Conservation (phyloP, 1,140 invertebrate species). For the Eriocheir sinensis region DNA sequence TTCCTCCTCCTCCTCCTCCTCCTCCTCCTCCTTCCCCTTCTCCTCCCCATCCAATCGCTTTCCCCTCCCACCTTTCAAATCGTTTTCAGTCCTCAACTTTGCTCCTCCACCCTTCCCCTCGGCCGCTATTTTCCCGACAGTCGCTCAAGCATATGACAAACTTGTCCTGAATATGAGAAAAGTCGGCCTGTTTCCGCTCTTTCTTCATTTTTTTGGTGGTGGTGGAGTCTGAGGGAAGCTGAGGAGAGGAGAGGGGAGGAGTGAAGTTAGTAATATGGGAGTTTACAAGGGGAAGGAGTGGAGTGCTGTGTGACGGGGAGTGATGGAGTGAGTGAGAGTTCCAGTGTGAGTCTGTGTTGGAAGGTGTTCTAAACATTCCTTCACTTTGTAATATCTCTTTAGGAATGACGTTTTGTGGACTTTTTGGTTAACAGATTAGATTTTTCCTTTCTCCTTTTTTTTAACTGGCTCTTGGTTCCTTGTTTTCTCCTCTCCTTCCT, state of each 20-base stretch:
- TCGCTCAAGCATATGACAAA: conserved; percentile 4
- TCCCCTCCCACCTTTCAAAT: background rate
- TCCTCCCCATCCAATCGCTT: background rate
- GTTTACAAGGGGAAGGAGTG: no score
- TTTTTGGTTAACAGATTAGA: no score
- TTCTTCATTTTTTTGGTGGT: background rate
- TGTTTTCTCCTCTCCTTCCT: no score
- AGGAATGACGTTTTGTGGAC: no score
- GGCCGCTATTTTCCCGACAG: background rate
- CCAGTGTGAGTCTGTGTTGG: background rate
- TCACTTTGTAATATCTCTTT: no score
- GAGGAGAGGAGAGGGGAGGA: background rate
- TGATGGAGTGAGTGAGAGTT: background rate
- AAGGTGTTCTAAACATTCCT: background rate
- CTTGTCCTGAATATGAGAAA: conserved; percentile 5
- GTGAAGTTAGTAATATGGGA: no score
- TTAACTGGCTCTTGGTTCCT: background rate
- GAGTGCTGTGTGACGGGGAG: no score
- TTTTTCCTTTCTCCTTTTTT: background rate
- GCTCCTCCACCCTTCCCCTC: background rate
- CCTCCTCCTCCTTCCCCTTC: background rate
- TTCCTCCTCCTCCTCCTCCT: background rate
- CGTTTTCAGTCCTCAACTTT: background rate
- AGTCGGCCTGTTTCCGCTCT: background rate
- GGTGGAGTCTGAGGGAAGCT: background rate